These are phyloP conservation scores for Euura lappo DNA, from an alignment of 1,140 invertebrate species.

Conservation along the genomic window DNA sequence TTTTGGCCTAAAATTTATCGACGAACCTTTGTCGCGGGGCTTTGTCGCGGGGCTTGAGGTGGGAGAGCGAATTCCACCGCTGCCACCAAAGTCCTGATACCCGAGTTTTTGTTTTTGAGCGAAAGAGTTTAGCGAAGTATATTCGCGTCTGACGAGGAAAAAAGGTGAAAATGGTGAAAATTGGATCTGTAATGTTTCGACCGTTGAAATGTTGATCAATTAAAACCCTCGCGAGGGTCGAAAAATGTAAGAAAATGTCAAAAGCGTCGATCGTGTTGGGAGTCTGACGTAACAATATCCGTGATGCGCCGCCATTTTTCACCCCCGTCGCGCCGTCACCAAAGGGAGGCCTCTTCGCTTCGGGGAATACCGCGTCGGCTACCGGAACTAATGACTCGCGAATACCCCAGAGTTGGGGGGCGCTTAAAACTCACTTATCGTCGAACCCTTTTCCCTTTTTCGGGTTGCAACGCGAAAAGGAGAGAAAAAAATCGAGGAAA, in stretches of 20 bases:
- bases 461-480: too few relatives aligned
- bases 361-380: neutral
- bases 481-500: neutral
- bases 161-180: neutral
- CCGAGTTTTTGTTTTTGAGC: neutral
- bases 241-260: constrained; percentile 3
- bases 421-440: constrained; percentile 3
- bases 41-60: neutral
- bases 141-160: neutral
- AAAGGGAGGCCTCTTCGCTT: neutral
- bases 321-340: neutral
- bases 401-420: neutral
- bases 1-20: neutral
- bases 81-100: neutral
- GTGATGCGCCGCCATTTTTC: neutral
- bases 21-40: neutral
- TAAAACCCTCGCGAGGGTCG: too few relatives aligned
- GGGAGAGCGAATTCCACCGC: neutral
- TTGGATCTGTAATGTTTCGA: neutral
- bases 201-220: neutral
- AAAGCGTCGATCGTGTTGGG: neutral
- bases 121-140: neutral
- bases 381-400: neutral
- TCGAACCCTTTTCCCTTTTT: too few relatives aligned
- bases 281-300: neutral